Evolutionary conservation across 2,113 vertebrate genomes (phyloP).

Genomic region (Pipa parva): DNA sequence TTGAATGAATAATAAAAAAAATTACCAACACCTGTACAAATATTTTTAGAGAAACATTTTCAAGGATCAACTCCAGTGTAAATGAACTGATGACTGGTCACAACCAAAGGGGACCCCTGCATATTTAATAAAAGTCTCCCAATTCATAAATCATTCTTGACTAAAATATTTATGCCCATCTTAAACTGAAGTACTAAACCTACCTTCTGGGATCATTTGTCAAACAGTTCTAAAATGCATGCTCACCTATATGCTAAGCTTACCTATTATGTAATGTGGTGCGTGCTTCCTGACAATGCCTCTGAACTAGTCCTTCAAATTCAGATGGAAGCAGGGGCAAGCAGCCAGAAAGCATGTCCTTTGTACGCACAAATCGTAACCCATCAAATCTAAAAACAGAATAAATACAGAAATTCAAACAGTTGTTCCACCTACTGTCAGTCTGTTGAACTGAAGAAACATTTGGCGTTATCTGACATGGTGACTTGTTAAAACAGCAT

Average conservation of each 20-base stretch:
- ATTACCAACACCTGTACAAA: too few relatives aligned
- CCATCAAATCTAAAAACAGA: constrained; percentile 64
- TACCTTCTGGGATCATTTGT: too few relatives aligned
- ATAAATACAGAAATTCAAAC: not conserved
- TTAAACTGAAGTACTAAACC: too few relatives aligned
- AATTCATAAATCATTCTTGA: too few relatives aligned
- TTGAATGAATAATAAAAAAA: too few relatives aligned
- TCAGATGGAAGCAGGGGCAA: constrained; percentile 69
- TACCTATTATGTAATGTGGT: constrained; percentile 66
- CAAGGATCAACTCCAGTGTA: too few relatives aligned
- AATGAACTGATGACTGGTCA: too few relatives aligned
- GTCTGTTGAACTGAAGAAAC: not conserved
- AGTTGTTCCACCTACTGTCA: not conserved
- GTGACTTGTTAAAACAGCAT: not conserved
- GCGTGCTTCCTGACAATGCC: constrained; percentile 68
- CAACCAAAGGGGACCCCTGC: too few relatives aligned
- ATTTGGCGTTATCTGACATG: constrained; percentile 1
- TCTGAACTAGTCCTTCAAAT: constrained; percentile 63
- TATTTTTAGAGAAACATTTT: too few relatives aligned
- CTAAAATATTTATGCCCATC: too few relatives aligned
- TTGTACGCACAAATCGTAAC: constrained; percentile 72
- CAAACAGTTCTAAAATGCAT: too few relatives aligned
- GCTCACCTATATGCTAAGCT: constrained; percentile 46
- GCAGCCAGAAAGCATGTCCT: constrained; percentile 58
- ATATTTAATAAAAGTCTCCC: too few relatives aligned